Evolutionary conservation across 2,888 invertebrate genomes (phyloP), one percentile per base, ranked within the genome.

Genomic region (Bembecia ichneumoniformis): DNA sequence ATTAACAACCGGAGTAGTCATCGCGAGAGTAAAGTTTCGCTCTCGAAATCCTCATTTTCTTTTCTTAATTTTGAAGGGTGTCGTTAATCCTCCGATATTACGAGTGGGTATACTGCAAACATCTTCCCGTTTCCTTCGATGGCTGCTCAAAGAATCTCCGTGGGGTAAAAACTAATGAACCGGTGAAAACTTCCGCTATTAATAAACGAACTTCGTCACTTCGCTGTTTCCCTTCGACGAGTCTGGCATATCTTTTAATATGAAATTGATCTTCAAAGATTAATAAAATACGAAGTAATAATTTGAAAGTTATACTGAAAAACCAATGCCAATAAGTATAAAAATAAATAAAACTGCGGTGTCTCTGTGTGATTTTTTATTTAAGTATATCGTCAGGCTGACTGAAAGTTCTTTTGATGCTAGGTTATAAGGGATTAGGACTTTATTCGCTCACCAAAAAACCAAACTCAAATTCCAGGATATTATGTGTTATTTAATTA

Each of bases 41-140:
- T 66, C 44, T 59, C 55, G 54, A 58, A 58, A 58, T 47, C 56
- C 53, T 75, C 74, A 77, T 82, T 77, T 75, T 75, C 68, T 53
- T 64, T 77, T 16, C 17, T 80, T 82, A 84, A 82, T 84, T 83
- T 74, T 62, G 68, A 65, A 67, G 71, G 76, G 77, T 71, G 81
- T 72, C 69, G 66, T 77, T 86, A 82, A 87, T 82, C 84, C 83
- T 66, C 57, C 65, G 72, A 78, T 87, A 86, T 87, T 84, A 81
- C 67, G 66, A 64, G 28, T 2, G 28, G 28, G 28, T 28, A 59
- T 64, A 65, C 57, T 52, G 75, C 67, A 78, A 82, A 82, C 75
- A 77, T 73, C 66, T 69, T 67, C 64, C 52, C 62, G 65, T 64
- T 71, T 71, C 64, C 66, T 70, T 64, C 56, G 66, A 63, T 62